These are phyloP conservation scores for Centruroides sculpturatus DNA, from an alignment of 1,140 invertebrate species.

Conservation along the genomic window DNA sequence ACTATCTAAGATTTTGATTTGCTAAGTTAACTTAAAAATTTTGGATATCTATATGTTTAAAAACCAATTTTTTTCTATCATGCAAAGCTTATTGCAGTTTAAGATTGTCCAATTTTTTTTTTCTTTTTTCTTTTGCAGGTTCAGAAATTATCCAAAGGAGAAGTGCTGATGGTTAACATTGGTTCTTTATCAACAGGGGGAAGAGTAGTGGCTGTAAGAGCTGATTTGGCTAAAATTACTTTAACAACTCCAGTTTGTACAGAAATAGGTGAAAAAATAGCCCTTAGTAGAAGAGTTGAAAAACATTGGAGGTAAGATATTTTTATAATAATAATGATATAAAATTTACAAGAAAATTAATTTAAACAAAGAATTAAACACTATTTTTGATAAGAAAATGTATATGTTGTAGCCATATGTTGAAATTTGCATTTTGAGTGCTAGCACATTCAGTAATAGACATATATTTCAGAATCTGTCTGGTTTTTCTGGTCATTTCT, in stretches of 20 bases:
- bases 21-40: too few species aligned
- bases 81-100: too few species aligned
- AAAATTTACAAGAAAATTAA: not conserved
- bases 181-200: constrained; percentile 97
- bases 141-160: constrained; percentile 71
- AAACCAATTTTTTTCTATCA: too few species aligned
- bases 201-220: constrained; percentile 85
- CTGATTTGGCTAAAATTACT: constrained; percentile 94
- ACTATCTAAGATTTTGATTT: too few species aligned
- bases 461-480: too few species aligned
- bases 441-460: too few species aligned
- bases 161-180: constrained; percentile 95
- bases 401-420: not conserved
- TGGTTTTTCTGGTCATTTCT: too few species aligned
- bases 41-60: too few species aligned
- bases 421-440: too few species aligned
- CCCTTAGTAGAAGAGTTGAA: constrained; percentile 90
- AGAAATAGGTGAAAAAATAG: constrained; percentile 96
- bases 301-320: constrained; percentile 87
- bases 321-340: not conserved
- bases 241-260: constrained; percentile 97
- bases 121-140: constrained; percentile 36
- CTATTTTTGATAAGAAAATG: not conserved
- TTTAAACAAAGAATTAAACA: not conserved
- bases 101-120: too few species aligned